Evolutionary conservation across 2,113 vertebrate species (phyloP).

Genomic region (Tachysurus fulvidraco): DNA sequence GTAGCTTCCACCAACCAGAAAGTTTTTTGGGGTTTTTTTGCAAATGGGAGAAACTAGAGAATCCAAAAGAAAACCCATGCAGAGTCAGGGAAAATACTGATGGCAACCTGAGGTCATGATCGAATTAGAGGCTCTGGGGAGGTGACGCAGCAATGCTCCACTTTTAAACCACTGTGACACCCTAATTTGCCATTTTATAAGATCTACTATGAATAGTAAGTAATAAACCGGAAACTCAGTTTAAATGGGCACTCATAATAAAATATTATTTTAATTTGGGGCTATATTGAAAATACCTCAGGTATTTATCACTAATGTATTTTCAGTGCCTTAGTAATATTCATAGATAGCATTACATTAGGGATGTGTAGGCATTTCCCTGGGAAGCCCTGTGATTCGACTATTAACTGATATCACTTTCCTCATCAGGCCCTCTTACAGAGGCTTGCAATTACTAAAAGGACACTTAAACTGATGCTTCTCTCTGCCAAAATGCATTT

Average conservation of each 20-base stretch:
- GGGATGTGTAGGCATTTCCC: background rate
- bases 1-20: background rate
- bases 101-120: background rate
- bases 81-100: background rate
- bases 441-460: constrained; percentile 9
- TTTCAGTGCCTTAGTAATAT: background rate
- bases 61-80: background rate
- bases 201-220: background rate
- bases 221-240: constrained; percentile 4
- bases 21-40: background rate
- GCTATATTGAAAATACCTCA: background rate
- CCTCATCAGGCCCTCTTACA: constrained; percentile 2
- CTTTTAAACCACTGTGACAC: background rate
- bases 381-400: constrained; percentile 3
- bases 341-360: background rate
- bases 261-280: constrained; percentile 1
- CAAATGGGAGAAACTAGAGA: background rate
- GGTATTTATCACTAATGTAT: background rate
- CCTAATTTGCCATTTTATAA: background rate
- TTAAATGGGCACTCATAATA: background rate
- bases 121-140: background rate
- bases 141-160: background rate
- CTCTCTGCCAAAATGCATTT: constrained; percentile 13
- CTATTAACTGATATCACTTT: constrained; percentile 10
- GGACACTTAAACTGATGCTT: constrained; percentile 2